Evolutionary conservation across 2,113 vertebrate species (phyloP).

Genomic region (Barbus barbus): DNA sequence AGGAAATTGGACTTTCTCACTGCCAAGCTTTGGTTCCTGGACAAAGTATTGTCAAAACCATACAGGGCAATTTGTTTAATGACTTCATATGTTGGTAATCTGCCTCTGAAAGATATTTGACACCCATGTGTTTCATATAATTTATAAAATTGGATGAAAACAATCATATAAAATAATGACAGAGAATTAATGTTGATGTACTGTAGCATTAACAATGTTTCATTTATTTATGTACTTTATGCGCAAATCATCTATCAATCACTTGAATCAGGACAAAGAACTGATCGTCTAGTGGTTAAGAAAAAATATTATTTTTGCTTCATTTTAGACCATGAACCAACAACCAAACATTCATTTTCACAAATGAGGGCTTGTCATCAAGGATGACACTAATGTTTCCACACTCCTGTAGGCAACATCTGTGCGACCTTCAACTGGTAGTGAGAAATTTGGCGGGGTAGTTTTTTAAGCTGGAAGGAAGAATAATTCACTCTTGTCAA

Average conservation of each 20-base stretch:
- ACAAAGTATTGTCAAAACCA: neutral
- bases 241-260: too few relatives aligned
- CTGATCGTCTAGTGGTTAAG: too few relatives aligned
- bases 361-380: neutral
- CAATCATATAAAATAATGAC: neutral
- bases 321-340: too few relatives aligned
- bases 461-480: neutral
- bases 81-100: neutral
- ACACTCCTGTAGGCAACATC: slow-evolving; percentile 11
- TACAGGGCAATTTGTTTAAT: neutral
- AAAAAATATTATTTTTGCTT: too few relatives aligned
- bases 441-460: neutral
- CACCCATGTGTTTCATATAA: neutral
- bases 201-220: neutral
- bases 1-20: neutral
- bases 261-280: too few relatives aligned
- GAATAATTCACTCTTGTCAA: neutral
- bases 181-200: neutral
- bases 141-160: neutral
- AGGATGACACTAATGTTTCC: neutral
- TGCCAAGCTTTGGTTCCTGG: neutral
- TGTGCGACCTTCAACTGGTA: neutral
- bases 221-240: too few relatives aligned
- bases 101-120: neutral
- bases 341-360: neutral